phyloP scores from a whole-genome alignment of 2,797 vertebrate species.

The Cichlasoma orientale region DNA sequence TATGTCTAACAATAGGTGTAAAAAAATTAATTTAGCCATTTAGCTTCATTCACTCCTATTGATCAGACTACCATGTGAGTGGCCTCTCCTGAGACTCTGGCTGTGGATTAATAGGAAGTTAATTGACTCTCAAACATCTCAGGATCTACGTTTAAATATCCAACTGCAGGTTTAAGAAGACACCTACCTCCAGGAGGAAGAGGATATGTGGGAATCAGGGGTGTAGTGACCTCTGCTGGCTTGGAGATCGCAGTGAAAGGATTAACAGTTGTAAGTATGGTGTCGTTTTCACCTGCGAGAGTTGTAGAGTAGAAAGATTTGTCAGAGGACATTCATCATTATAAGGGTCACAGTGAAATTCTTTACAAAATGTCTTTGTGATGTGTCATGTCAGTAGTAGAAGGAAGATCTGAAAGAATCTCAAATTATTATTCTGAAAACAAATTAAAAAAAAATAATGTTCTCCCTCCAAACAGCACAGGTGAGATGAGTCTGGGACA shows the following conservation, averaged over 20 bases:
- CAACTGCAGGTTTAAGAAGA: neutral
- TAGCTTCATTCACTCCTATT: no score
- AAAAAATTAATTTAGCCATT: no score
- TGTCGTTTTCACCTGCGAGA: conserved; percentile 59
- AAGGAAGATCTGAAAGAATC: no score
- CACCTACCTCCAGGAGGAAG: conserved; percentile 77
- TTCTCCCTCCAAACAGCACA: neutral
- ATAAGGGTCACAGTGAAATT: neutral
- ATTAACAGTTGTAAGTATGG: conserved; percentile 34
- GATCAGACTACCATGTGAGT: no score
- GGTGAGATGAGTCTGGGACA: fast-evolving
- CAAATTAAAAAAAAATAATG: neutral
- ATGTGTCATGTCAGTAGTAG: neutral
- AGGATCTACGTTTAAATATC: neutral
- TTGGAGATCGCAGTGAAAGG: conserved; percentile 56
- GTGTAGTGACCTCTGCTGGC: conserved; percentile 54
- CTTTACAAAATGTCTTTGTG: neutral
- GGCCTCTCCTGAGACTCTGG: neutral
- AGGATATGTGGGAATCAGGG: conserved; percentile 79
- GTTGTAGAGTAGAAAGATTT: neutral
- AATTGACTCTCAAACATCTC: neutral
- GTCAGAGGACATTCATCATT: neutral
- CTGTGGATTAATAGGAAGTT: neutral
- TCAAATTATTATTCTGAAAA: neutral
- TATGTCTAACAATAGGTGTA: neutral